phyloP scores from a whole-genome alignment of 2,888 invertebrate species.

The Ophioninae sp. region DNA sequence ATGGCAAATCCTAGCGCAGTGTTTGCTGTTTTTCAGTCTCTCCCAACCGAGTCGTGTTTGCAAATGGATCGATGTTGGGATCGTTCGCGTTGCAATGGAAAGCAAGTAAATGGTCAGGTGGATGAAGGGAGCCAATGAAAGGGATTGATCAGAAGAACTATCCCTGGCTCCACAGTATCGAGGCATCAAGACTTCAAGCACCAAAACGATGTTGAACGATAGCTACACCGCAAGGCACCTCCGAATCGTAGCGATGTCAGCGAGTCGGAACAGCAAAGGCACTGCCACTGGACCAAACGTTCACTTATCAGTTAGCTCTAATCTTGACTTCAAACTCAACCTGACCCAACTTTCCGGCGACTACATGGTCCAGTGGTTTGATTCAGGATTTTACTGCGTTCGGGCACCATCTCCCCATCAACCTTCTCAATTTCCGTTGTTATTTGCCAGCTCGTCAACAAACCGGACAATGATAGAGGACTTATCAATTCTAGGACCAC shows the following conservation, averaged over 20 bases:
- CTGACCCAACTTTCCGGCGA: background rate
- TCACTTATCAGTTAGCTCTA: constrained; percentile 29
- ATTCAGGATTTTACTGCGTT: constrained; percentile 27
- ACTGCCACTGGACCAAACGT: constrained; percentile 19
- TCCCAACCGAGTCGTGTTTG: constrained; percentile 69
- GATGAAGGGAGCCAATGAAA: constrained; percentile 6
- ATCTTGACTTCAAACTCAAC: constrained; percentile 25
- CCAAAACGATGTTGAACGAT: constrained; percentile 35
- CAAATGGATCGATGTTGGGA: constrained; percentile 42
- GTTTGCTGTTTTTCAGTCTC: constrained; percentile 72
- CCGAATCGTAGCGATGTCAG: constrained; percentile 4
- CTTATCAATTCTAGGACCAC: constrained; percentile 58
- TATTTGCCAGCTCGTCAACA: constrained; percentile 58
- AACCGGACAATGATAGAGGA: constrained; percentile 44
- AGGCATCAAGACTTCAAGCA: constrained; percentile 9
- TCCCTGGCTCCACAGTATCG: background rate
- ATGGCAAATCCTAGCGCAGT: constrained; percentile 70
- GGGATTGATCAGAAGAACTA: background rate
- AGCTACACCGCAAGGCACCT: background rate
- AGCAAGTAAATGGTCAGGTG: background rate
- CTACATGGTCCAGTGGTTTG: background rate
- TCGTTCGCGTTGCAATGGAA: background rate
- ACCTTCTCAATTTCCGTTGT: constrained; percentile 39
- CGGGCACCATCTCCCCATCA: constrained; percentile 1
- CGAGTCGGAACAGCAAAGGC: constrained; percentile 29